These are phyloP conservation scores for Pyrgus malvae DNA, from an alignment of 2,888 invertebrate genomes.

Conservation along the genomic window DNA sequence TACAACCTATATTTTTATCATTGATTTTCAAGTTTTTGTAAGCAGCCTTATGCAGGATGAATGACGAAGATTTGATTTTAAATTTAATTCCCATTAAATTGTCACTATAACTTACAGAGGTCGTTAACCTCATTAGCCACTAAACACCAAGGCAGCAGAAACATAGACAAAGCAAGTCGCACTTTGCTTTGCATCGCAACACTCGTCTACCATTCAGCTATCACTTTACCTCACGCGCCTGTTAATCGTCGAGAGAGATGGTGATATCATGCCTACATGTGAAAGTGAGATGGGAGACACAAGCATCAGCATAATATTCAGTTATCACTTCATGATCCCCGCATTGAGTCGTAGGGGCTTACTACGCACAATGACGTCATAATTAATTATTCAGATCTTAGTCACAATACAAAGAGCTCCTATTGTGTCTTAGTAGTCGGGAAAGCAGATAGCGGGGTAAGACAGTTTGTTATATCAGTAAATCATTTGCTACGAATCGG, in stretches of 20 bases:
- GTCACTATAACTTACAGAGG: no score
- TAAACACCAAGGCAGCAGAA: background rate
- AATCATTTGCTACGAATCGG: no score
- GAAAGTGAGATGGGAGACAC: background rate
- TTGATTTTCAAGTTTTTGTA: no score
- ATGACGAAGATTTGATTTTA: no score
- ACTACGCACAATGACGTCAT: background rate
- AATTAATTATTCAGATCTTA: no score
- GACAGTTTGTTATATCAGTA: no score
- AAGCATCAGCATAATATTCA: slow-evolving; percentile 17
- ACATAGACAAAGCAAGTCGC: slow-evolving; percentile 5
- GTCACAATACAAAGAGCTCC: no score
- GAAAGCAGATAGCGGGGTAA: no score
- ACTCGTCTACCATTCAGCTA: slow-evolving; percentile 19
- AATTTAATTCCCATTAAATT: no score
- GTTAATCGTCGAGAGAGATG: slow-evolving; percentile 12
- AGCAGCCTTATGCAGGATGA: no score
- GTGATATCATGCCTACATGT: background rate
- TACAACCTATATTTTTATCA: no score
- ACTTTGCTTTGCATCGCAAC: slow-evolving; percentile 22
- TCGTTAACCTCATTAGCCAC: background rate
- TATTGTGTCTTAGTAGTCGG: no score
- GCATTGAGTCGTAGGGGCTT: background rate
- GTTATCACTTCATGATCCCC: background rate
- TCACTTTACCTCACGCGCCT: slow-evolving; percentile 17